Evolutionary conservation across 2,113 vertebrate species (phyloP).

Genomic region (Aramus guarauna): DNA sequence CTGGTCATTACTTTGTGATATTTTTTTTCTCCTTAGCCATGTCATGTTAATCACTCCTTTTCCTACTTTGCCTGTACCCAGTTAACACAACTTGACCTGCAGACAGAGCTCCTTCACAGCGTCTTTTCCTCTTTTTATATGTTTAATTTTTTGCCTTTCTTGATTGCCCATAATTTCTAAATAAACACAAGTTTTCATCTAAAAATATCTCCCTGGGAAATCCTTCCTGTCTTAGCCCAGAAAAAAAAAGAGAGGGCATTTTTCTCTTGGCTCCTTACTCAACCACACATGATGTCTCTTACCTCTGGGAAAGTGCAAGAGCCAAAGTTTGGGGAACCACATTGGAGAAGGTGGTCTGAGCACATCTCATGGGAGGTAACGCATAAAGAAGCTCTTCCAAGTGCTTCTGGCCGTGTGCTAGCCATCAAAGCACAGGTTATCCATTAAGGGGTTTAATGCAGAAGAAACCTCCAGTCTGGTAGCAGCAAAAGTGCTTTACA

Average conservation of each 20-base stretch:
- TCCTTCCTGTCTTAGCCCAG: neutral
- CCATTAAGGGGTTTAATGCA: neutral
- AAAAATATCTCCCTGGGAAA: neutral
- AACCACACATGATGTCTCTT: neutral
- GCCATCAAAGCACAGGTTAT: neutral
- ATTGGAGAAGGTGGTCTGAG: neutral
- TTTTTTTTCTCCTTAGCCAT: neutral
- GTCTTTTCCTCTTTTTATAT: neutral
- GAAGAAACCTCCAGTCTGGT: neutral
- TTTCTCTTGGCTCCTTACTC: neutral
- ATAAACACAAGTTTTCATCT: neutral
- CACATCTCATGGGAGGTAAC: neutral
- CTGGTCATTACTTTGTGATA: neutral
- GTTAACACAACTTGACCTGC: neutral
- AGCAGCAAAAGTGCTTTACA: neutral
- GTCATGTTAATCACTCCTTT: neutral
- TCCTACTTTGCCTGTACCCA: neutral
- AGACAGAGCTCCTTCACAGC: neutral
- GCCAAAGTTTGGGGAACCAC: neutral
- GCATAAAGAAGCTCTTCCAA: neutral
- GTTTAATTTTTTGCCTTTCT: neutral
- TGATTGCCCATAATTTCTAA: neutral
- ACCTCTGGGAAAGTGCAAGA: neutral
- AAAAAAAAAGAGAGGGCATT: neutral
- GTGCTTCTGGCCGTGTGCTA: neutral